Conservation (phyloP, 2,888 invertebrate species). For the Campaea margaritaria region DNA sequence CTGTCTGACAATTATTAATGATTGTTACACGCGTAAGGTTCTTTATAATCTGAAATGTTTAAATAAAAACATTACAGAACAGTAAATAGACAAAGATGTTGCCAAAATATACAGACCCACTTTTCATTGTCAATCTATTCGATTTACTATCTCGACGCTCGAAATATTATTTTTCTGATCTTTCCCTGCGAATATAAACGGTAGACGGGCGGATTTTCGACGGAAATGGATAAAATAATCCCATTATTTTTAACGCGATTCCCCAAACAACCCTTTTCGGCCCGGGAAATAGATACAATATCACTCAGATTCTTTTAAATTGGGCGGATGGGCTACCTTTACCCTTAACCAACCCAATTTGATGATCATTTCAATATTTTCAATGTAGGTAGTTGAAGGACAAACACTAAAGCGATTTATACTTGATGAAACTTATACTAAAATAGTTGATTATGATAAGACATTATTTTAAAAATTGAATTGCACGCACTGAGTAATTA, state of each 20-base stretch:
- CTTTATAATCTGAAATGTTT: no score
- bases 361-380: not conserved
- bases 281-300: slow-evolving; percentile 37
- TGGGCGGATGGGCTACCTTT: slow-evolving; percentile 14
- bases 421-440: no score
- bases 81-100: not conserved
- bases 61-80: no score
- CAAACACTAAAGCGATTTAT: not conserved
- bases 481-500: no score
- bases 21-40: no score
- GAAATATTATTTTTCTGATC: slow-evolving; percentile 29
- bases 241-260: slow-evolving; percentile 41
- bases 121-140: not conserved
- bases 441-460: no score
- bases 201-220: slow-evolving; percentile 33
- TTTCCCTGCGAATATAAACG: slow-evolving; percentile 19
- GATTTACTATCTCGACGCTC: not conserved
- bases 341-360: slow-evolving; percentile 10
- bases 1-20: no score
- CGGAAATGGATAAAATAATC: slow-evolving; percentile 45
- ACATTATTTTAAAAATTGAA: no score
- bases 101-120: not conserved
- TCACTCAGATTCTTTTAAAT: slow-evolving; percentile 32
- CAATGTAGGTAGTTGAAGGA: not conserved
- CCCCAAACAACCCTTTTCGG: slow-evolving; percentile 35